These are phyloP conservation scores for Ametastegia equiseti DNA, from an alignment of 2,888 invertebrate genomes.

Conservation along the genomic window DNA sequence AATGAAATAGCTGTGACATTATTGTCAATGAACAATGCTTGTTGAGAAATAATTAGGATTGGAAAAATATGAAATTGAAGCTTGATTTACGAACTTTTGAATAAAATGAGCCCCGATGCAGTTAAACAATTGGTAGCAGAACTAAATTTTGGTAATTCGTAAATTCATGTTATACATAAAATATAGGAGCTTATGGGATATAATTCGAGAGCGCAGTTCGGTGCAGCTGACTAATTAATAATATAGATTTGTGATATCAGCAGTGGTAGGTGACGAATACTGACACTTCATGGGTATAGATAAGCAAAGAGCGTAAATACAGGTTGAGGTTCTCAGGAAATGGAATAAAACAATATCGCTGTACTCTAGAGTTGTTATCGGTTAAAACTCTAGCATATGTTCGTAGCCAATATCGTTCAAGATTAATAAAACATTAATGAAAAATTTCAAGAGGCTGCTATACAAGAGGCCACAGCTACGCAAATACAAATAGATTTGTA, in stretches of 20 bases:
- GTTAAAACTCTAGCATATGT: constrained; percentile 57
- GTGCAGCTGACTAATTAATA: constrained; percentile 59
- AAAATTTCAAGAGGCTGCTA: constrained; percentile 49
- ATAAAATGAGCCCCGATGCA: no score
- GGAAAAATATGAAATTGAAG: no score
- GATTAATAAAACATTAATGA: constrained; percentile 52
- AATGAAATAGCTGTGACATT: no score
- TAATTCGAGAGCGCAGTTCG: not conserved
- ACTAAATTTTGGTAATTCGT: no score
- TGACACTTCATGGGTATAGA: constrained; percentile 19
- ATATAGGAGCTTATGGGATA: not conserved
- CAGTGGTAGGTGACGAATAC: constrained; percentile 5
- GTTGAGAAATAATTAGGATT: no score
- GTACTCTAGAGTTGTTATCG: constrained; percentile 49
- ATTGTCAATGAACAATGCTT: no score
- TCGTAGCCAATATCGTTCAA: constrained; percentile 45
- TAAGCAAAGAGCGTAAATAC: constrained; percentile 61
- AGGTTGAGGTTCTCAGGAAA: constrained; percentile 63
- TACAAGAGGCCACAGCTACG: constrained; percentile 45
- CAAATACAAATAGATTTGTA: constrained; percentile 50
- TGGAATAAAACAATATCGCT: constrained; percentile 52
- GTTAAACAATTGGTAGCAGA: no score
- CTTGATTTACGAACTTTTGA: no score
- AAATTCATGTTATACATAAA: not conserved
- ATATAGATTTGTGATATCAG: constrained; percentile 19